phyloP scores from a whole-genome alignment of 2,113 vertebrate species.

The Myocastor coypus region DNA sequence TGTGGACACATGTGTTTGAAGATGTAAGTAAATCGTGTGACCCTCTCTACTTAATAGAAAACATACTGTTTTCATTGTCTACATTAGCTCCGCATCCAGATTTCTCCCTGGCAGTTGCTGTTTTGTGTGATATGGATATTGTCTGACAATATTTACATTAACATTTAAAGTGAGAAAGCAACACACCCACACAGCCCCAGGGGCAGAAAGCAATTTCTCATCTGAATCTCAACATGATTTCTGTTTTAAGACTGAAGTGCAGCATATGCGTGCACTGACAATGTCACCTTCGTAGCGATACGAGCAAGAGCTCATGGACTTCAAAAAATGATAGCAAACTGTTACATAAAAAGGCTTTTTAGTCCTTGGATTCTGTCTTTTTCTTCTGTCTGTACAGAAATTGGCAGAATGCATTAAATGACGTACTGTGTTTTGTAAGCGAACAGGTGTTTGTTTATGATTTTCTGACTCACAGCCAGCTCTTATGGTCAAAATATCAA shows the following conservation, averaged over 20 bases:
- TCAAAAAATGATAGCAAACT: neutral
- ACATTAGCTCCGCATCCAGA: neutral
- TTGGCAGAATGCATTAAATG: neutral
- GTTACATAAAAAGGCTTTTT: neutral
- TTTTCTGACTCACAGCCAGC: neutral
- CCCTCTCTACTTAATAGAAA: neutral
- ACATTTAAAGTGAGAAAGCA: slow-evolving; percentile 4
- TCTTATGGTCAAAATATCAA: slow-evolving; percentile 27
- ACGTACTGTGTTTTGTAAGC: slow-evolving; percentile 22
- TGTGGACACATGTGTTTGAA: neutral
- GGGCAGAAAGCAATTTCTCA: neutral
- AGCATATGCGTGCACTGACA: neutral
- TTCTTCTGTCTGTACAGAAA: neutral
- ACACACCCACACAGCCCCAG: neutral
- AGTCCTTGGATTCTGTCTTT: neutral
- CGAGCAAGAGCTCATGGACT: neutral
- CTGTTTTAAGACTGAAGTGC: neutral
- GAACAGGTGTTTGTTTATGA: neutral
- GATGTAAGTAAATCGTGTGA: neutral
- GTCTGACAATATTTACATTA: slow-evolving; percentile 31
- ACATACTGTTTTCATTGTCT: slow-evolving; percentile 41
- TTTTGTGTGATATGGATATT: neutral
- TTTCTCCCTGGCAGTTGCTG: neutral
- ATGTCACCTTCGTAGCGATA: neutral
- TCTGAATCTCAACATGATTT: neutral